Evolutionary conservation across 2,113 vertebrate genomes (phyloP).

Genomic region (Mesembrinibis cayennensis): DNA sequence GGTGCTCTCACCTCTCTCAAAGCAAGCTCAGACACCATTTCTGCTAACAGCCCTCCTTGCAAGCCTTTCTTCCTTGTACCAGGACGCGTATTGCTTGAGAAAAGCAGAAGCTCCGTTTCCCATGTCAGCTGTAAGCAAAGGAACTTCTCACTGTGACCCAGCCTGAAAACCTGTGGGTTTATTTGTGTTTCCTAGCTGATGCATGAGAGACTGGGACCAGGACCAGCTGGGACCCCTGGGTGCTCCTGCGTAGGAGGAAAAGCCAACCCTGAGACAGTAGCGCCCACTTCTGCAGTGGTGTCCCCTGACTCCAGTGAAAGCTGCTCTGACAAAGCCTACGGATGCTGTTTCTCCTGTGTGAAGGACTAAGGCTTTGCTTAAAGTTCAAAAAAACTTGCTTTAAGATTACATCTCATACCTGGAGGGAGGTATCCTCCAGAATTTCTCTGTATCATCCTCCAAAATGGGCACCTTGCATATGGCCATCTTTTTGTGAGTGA

Average conservation of each 20-base stretch:
- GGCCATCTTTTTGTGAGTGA: not conserved
- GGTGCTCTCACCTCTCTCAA: not conserved
- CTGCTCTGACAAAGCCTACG: not conserved
- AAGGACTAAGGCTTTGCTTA: not conserved
- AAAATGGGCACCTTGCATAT: fast-evolving
- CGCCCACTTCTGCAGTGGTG: not conserved
- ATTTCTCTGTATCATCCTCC: not conserved
- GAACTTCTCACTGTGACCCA: not conserved
- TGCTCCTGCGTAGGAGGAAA: not conserved
- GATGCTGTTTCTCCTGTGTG: not conserved
- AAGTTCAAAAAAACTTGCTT: not conserved
- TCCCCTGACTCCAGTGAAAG: not conserved
- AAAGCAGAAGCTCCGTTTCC: not conserved
- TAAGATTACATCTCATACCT: not conserved
- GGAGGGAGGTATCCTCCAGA: not conserved
- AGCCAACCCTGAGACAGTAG: fast-evolving
- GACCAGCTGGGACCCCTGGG: not conserved
- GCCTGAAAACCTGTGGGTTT: not conserved
- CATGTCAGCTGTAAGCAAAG: not conserved
- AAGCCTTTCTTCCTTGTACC: not conserved
- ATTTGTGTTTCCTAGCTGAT: not conserved
- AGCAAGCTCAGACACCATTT: not conserved
- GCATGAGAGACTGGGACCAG: fast-evolving
- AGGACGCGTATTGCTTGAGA: fast-evolving
- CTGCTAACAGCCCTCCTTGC: not conserved